Evolutionary conservation across 2,888 invertebrate species (phyloP).

Genomic region (Pristionchus japonicus): DNA sequence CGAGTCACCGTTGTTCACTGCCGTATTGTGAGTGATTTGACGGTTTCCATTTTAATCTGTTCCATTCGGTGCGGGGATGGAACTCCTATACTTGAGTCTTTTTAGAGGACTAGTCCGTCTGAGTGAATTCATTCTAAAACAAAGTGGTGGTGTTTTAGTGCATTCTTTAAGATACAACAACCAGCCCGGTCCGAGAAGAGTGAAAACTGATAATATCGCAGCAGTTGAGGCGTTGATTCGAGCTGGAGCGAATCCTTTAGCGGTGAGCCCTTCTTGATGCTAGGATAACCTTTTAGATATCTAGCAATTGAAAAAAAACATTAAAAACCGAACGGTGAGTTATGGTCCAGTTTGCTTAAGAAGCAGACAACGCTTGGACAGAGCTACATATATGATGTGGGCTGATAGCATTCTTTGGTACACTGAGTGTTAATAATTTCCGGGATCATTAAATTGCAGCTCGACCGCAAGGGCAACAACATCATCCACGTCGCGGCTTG

Average conservation of each 20-base stretch:
- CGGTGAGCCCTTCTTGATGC: not conserved
- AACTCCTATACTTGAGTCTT: too few relatives aligned
- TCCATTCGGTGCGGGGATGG: too few relatives aligned
- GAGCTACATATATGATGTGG: not conserved
- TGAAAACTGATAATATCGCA: not conserved
- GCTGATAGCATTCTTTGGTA: not conserved
- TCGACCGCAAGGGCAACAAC: slow-evolving; percentile 65
- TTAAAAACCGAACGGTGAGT: too few relatives aligned
- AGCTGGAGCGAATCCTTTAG: not conserved
- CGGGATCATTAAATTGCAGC: not conserved
- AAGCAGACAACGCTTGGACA: too few relatives aligned
- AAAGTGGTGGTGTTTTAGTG: too few relatives aligned
- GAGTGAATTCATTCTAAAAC: too few relatives aligned
- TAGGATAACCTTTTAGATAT: not conserved
- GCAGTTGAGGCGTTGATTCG: not conserved
- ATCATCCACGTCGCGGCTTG: slow-evolving; percentile 72
- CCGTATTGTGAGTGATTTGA: not conserved
- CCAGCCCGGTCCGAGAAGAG: not conserved
- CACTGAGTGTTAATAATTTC: too few relatives aligned
- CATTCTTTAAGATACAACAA: not conserved
- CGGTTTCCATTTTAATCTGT: too few relatives aligned
- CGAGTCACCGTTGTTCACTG: not conserved
- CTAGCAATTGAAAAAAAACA: too few relatives aligned
- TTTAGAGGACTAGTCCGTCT: too few relatives aligned
- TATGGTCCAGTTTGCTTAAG: too few relatives aligned